phyloP scores from a whole-genome alignment of 2,888 invertebrate species.

The Conops quadrifasciatus region DNA sequence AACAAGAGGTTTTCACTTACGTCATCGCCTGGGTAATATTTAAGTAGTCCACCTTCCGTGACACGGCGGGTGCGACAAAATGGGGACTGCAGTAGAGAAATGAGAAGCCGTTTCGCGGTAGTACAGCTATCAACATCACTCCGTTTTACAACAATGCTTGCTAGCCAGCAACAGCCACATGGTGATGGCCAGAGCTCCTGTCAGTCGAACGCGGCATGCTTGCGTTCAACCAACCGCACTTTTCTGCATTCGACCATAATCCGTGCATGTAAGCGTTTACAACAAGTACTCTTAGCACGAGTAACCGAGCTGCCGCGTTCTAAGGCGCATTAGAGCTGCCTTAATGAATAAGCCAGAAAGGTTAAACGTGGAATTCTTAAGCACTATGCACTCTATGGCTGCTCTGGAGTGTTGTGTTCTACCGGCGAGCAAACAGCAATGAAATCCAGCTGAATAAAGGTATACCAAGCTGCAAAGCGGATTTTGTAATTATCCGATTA shows the following conservation, averaged over 20 bases:
- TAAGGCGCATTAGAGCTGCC: slow-evolving; percentile 20
- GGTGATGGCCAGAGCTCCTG: not conserved
- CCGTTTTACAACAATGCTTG: not conserved
- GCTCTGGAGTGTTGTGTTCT: slow-evolving; percentile 8
- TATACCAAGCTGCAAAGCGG: slow-evolving; percentile 24
- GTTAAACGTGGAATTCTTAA: slow-evolving; percentile 32
- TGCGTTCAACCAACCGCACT: slow-evolving; percentile 29
- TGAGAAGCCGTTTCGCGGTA: not conserved
- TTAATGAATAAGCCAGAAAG: slow-evolving; percentile 33
- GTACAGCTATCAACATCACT: not conserved
- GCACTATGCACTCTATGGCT: slow-evolving; percentile 34
- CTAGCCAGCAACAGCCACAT: not conserved
- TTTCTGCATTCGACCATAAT: slow-evolving; percentile 26
- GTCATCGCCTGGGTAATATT: not conserved
- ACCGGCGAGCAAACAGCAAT: not conserved
- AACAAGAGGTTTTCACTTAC: not conserved
- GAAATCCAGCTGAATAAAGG: not conserved
- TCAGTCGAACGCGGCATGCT: not conserved
- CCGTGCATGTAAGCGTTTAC: slow-evolving; percentile 26
- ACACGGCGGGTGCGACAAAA: slow-evolving; percentile 12
- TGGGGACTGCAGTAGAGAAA: slow-evolving; percentile 5
- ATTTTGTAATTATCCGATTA: slow-evolving; percentile 37
- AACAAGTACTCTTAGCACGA: slow-evolving; percentile 31
- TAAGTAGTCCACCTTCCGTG: not conserved
- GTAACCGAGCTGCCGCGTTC: slow-evolving; percentile 21